A percentile compares a stretch with the other conserved stretches of the same genome.
phyloP scores from a whole-genome alignment of 2,797 vertebrate genomes.

The Sternarchorhynchus goeldii region DNA sequence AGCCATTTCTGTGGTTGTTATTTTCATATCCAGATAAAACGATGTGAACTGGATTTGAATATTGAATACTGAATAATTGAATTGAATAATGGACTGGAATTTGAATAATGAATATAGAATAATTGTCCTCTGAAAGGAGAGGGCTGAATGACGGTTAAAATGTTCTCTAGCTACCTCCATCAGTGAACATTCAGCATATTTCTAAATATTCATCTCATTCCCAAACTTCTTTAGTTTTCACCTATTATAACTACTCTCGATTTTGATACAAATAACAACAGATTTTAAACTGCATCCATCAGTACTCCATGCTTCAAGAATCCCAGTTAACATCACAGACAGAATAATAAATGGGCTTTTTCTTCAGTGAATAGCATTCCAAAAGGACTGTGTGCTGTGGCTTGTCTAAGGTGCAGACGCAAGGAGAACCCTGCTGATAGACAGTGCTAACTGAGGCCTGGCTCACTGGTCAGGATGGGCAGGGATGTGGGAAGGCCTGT shows the following conservation, averaged over 20 bases:
- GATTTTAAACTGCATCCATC: conserved; percentile 33
- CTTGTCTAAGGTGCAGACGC: conserved; percentile 48
- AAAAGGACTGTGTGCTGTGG: conserved; percentile 30
- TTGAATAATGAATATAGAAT: conserved; percentile 3
- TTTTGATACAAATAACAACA: conserved; percentile 37
- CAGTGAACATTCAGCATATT: conserved; percentile 2
- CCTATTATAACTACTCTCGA: conserved; percentile 20
- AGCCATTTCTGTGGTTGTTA: not conserved
- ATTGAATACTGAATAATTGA: not conserved
- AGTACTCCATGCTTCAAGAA: conserved; percentile 40
- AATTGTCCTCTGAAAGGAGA: not conserved
- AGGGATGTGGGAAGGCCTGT: conserved; percentile 48
- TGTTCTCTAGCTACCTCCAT: not conserved
- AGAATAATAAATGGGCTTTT: conserved; percentile 36
- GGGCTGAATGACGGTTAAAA: not conserved
- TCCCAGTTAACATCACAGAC: conserved; percentile 35
- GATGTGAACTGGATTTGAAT: not conserved
- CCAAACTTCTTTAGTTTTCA: conserved; percentile 8
- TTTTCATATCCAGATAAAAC: not conserved
- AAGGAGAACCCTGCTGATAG: conserved; percentile 49
- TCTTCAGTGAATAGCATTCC: conserved; percentile 48
- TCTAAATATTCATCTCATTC: conserved; percentile 21
- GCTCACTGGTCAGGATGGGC: conserved; percentile 42
- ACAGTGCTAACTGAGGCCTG: conserved; percentile 46
- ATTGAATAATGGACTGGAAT: not conserved